Base-by-base conservation (phyloP, 2,888 invertebrate genomes). In the Aquatica leii region DNA sequence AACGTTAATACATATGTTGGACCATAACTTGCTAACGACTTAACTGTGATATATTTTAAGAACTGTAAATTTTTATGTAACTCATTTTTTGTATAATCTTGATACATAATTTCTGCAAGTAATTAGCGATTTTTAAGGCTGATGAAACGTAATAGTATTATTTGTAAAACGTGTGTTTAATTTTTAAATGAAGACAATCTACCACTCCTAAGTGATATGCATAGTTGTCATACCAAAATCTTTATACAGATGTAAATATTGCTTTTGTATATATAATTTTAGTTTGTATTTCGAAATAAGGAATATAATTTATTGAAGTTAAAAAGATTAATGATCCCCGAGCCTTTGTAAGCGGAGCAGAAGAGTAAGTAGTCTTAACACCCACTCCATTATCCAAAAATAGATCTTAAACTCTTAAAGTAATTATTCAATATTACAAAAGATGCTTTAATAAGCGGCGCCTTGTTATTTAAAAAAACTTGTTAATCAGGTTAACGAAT, bases 1-100 rank as follows among this genome's bases (percentile, higher is more conserved):
- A 34, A 34, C 52, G 71, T 68, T 56, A 77, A 78, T 69, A 77
- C 80, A 53, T 81, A 78, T 69, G 76, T 81, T 65, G 80, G 81
- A 72, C 81, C 81, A 62, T 81, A 74, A 75, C 70, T 70, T 35
- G 46, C 50, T 55, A 67, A 54, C 54, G 62, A 65, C 55, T 59
- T 59, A 64, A 67, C 79, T 80, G 80, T 80, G 80, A 80, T 80
- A 80, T 65, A 46, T 15, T 59, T 55, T 58, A 58, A 41, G 48
- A 43, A 56, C 35, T 41, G 35, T 37, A 35, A 34, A 15, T 37
- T 52, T n/a, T 12, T 52, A 35, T 18, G 41, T 43, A 17, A 40
- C 14, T 34, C 18, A 15, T 11, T 31, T 17, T 51, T 24, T n/a
- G 40, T 54, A 52, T 9, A n/a, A 31, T 37, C 12, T 40, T n/a